phyloP scores from a whole-genome alignment of 2,797 vertebrate species.

The Chanos chanos region DNA sequence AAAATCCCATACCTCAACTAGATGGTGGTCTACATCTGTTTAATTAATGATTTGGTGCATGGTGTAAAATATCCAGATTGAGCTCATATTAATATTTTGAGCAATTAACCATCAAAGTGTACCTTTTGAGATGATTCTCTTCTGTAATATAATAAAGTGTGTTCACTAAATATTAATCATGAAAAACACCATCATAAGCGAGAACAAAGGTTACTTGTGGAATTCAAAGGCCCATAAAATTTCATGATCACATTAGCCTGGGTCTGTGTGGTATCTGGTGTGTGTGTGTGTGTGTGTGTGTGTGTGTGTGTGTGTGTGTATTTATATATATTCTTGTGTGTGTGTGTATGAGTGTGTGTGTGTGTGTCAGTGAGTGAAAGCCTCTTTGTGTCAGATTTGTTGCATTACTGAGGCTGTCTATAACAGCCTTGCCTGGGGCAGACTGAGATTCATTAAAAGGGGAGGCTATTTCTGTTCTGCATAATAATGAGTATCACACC shows the following conservation, averaged over 20 bases:
- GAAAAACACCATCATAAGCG: no score
- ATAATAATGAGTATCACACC: background rate
- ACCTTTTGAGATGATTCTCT: no score
- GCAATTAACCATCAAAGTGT: no score
- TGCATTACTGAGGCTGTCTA: background rate
- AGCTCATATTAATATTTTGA: no score
- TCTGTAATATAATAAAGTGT: no score
- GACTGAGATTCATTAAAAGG: background rate
- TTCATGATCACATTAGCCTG: background rate
- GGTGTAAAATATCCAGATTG: no score
- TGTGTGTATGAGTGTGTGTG: background rate
- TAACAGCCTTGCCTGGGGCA: background rate
- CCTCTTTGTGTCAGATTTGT: background rate
- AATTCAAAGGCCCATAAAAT: no score
- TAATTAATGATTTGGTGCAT: no score
- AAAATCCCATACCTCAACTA: no score
- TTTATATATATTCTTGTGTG: background rate
- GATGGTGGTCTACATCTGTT: no score
- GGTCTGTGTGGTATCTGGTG: background rate
- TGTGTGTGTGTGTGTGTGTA: background rate
- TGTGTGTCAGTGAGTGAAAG: background rate
- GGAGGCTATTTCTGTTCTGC: conserved; percentile 10
- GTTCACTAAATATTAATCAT: no score
- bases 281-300: conserved; percentile 4
- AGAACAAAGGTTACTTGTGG: no score